These are phyloP conservation scores for Helogale parvula DNA, from an alignment of 2,113 vertebrate species.

Conservation along the genomic window DNA sequence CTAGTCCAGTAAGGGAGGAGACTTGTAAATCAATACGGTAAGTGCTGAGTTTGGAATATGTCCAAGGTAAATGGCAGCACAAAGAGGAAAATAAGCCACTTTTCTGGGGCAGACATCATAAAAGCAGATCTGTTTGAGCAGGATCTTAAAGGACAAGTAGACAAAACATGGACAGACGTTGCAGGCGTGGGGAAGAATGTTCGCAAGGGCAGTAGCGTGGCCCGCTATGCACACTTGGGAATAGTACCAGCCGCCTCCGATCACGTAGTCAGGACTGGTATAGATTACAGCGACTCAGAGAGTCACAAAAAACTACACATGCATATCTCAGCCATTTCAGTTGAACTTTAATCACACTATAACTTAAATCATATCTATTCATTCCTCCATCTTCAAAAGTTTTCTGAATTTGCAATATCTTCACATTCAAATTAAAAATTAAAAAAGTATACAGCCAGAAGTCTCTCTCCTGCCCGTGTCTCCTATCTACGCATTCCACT, in stretches of 20 bases:
- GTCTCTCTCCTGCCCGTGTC: neutral
- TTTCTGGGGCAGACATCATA: neutral
- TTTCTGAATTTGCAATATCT: neutral
- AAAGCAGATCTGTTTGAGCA: neutral
- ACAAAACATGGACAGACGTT: neutral
- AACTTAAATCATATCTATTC: neutral
- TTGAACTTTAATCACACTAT: neutral
- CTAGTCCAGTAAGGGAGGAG: neutral
- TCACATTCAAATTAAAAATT: constrained; percentile 23
- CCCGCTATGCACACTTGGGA: neutral
- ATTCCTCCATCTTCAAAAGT: neutral
- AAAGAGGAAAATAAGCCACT: neutral
- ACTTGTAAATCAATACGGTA: neutral
- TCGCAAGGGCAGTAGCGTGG: neutral
- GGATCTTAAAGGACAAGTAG: neutral
- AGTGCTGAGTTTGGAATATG: neutral
- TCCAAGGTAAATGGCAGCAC: neutral
- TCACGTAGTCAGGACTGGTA: neutral
- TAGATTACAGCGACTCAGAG: neutral
- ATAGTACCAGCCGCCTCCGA: neutral
- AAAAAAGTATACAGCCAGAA: neutral
- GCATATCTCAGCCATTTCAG: neutral
- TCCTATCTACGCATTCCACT: neutral
- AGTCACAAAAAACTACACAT: neutral
- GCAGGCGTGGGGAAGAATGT: neutral